Percentiles rank a stretch among this genome's conserved stretches.
These are phyloP conservation scores for Mus spretus DNA, from an alignment of 2,797 vertebrate species.

Conservation along the genomic window DNA sequence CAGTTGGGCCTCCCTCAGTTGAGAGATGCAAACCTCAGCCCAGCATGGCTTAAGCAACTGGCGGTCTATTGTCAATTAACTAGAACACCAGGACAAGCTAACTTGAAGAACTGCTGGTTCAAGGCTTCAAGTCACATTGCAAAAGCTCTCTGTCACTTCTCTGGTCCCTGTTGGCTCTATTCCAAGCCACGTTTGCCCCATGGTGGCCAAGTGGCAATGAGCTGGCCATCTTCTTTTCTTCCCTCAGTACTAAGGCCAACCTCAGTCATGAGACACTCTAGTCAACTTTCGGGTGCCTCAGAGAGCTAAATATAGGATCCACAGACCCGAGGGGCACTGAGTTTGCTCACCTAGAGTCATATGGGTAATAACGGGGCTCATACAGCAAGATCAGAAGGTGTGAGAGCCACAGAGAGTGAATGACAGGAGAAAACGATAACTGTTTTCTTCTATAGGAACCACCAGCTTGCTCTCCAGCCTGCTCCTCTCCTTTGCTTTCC, in stretches of 20 bases:
- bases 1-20: neutral
- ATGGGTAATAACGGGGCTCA: neutral
- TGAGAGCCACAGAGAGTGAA: neutral
- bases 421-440: too few relatives aligned
- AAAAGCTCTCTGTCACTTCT: neutral
- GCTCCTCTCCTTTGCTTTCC: neutral
- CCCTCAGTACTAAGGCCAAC: too few relatives aligned
- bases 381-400: neutral
- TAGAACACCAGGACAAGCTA: neutral
- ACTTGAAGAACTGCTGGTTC: neutral
- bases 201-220: neutral
- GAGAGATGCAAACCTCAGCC: neutral
- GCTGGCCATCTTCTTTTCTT: neutral
- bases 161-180: neutral
- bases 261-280: neutral
- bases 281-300: neutral
- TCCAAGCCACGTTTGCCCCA: accelerated
- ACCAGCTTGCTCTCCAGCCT: neutral
- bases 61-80: neutral
- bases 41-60: neutral
- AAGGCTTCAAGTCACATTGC: neutral
- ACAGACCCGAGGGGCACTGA: too few relatives aligned
- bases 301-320: neutral
- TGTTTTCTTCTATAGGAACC: neutral
- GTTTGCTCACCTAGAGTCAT: neutral